Conservation (phyloP, 2,113 vertebrate species). For the Acrocephalus kingi region DNA sequence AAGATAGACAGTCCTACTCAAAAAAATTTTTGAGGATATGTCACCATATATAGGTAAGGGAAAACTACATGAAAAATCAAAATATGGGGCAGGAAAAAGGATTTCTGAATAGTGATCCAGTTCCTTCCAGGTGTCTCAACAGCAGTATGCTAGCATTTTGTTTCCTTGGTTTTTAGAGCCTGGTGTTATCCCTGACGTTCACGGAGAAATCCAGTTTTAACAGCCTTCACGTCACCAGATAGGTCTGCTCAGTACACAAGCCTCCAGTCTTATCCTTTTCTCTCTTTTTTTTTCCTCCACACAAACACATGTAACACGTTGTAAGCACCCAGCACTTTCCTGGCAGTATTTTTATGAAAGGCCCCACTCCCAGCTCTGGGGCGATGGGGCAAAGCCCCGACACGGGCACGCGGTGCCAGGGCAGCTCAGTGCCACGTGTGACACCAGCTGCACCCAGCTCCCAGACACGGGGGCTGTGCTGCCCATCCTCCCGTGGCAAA, state of each 20-base stretch:
- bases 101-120: not conserved
- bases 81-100: not conserved
- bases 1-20: not conserved
- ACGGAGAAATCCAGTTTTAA: not conserved
- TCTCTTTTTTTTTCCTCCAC: fast-evolving
- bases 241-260: not conserved
- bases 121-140: not conserved
- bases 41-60: not conserved
- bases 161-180: not conserved
- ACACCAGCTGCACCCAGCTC: not conserved
- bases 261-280: not conserved
- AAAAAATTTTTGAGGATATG: not conserved
- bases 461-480: fast-evolving
- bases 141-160: not conserved
- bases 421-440: not conserved
- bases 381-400: not conserved
- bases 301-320: not conserved
- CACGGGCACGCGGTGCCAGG: fast-evolving
- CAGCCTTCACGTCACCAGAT: not conserved
- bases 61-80: not conserved
- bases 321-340: not conserved
- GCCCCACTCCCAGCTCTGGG: not conserved
- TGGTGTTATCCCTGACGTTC: not conserved
- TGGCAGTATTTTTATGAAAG: not conserved
- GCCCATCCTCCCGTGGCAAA: not conserved